Base-by-base conservation (phyloP, 2,888 invertebrate species). In the Pherbina coryleti region DNA sequence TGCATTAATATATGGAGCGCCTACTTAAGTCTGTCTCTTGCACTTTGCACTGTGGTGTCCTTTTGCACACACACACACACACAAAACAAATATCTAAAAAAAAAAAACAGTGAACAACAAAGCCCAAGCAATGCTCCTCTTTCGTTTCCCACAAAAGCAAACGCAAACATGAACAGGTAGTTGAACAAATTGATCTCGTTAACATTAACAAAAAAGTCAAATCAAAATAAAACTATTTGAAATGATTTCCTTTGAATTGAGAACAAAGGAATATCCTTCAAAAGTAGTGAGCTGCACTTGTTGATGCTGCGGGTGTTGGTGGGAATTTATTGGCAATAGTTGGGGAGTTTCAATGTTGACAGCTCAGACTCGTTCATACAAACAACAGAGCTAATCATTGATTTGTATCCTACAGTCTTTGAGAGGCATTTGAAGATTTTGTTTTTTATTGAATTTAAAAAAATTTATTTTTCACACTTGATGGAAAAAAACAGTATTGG, bases 181-280 rank as follows among this genome's bases (percentile, higher is more conserved):
- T 67, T 67, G 19, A 66, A 37, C 66, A 75, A 75, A 75, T 67
- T 75, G 75, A 75, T 75, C 75, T 66, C 67, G 66, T 75, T 75
- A 75, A 67, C 55, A 37, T 22, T n/a, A 67, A 31, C 53, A 75
- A 72, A 44, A 62, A 66, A 75, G 75, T 75, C 75, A 75, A 73
- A 66, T 75, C 55, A 53, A 75, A 67, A 55, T 49, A 28, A 19
- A 22, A 69, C 25, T 49, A 69, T 67, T 22, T n/a, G 25, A 60
- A 60, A 22, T 19, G 25, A 44, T 44, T 44, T 60, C 60, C 9
- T 22, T 14, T 14, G 25, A 60, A 44, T 44, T 44, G 44, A 44
- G 44, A 44, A 44, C 44, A 44, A 44, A 44, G 14, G 44, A 1
- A 44, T 44, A 44, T 44, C 44, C 11, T 11, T 44, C 44, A 11